A percentile compares a stretch with the other conserved stretches of the same genome.
Evolutionary conservation across 2,797 vertebrate species (phyloP).

Genomic region (Ctenopoma multispine): DNA sequence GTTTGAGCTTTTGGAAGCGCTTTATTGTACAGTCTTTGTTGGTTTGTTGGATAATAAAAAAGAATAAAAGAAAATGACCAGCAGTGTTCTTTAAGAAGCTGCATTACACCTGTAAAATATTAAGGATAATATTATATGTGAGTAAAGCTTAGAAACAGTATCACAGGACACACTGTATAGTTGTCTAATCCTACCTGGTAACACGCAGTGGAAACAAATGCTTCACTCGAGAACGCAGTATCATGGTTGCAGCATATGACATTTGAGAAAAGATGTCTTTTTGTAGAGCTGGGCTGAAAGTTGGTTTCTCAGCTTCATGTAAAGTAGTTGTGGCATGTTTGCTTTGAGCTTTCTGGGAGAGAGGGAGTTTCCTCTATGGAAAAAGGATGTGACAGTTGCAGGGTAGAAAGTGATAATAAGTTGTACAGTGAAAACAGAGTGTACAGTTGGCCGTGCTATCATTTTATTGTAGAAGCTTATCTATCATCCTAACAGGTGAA

Average conservation of each 20-base stretch:
- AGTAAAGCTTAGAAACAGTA: no score
- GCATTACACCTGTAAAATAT: neutral
- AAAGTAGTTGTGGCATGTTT: constrained; percentile 2
- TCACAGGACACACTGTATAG: no score
- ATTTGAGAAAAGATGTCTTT: neutral
- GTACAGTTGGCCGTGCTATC: no score
- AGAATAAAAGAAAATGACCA: no score
- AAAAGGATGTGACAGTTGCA: constrained; percentile 29
- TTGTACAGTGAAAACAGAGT: neutral
- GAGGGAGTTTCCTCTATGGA: constrained; percentile 51
- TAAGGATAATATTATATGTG: no score
- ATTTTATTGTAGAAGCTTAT: neutral
- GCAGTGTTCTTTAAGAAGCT: neutral
- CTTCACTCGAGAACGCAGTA: neutral
- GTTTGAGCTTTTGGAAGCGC: no score
- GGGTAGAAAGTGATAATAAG: neutral
- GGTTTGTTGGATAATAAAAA: no score
- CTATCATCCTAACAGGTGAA: neutral
- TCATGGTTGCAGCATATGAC: neutral
- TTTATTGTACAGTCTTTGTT: no score
- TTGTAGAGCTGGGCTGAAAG: neutral
- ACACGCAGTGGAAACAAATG: neutral
- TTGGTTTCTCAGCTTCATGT: neutral
- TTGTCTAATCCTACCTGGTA: no score
- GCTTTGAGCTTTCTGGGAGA: constrained; percentile 8